Base-by-base conservation (phyloP, 1,140 invertebrate species). In the Bathynomus jamesi region DNA sequence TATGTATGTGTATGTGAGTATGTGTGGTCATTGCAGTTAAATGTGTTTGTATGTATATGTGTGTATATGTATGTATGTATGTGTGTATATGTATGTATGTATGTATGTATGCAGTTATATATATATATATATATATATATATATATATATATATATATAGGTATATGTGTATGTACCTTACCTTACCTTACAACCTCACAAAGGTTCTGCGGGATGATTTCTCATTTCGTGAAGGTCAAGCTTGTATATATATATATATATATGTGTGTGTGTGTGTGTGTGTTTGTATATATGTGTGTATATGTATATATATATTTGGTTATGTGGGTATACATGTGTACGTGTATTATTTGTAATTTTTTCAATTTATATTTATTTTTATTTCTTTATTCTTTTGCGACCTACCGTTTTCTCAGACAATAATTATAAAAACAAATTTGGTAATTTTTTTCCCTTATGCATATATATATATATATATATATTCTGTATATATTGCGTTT, bases 381-480 rank as follows among this genome's bases (percentile, higher is more conserved):
- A n/a, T n/a, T n/a, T n/a, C n/a, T n/a, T n/a, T n/a, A n/a, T n/a
- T n/a, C n/a, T n/a, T n/a, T n/a, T n/a, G n/a, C n/a, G n/a, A n/a
- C n/a, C n/a, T n/a, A n/a, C n/a, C n/a, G n/a, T n/a, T n/a, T n/a
- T n/a, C n/a, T n/a, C n/a, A n/a, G n/a, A n/a, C n/a, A n/a, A n/a
- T n/a, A n/a, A n/a, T n/a, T n/a, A n/a, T n/a, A n/a, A n/a, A n/a
- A n/a, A n/a, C n/a, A n/a, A n/a, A n/a, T n/a, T n/a, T n/a, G n/a
- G n/a, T n/a, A n/a, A n/a, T n/a, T n/a, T n/a, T n/a, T n/a, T n/a
- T n/a, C n/a, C n/a, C n/a, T n/a, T 63, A 28, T 63, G 27, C 27
- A 63, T 63, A 63, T 63, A 63, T 63, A 63, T 63, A 63, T 63
- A 3, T 11, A 63, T 63, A 63, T 63, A 63, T 63, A 63, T 63